Evolutionary conservation across 2,113 vertebrate species (phyloP).

Genomic region (Tinamus guttatus): DNA sequence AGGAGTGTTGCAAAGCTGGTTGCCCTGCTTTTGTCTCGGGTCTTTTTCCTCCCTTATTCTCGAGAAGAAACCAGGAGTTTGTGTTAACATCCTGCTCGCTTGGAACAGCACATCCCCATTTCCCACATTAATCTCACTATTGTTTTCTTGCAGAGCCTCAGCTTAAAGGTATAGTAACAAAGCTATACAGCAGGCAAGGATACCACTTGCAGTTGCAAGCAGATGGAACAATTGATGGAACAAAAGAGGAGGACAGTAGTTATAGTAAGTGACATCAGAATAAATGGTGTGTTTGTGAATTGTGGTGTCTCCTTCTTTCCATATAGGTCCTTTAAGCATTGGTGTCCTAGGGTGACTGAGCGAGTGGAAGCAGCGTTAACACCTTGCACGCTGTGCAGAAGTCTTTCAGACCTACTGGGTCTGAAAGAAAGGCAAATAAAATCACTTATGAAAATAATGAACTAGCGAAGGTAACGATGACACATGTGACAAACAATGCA

Average conservation of each 20-base stretch:
- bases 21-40: background rate
- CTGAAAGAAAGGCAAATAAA: slow-evolving; percentile 29
- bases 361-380: background rate
- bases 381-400: background rate
- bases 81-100: background rate
- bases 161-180: slow-evolving; percentile 99
- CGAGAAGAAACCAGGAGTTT: background rate
- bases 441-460: slow-evolving; percentile 36
- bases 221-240: slow-evolving; percentile 98
- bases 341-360: background rate
- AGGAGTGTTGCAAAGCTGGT: background rate
- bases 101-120: background rate
- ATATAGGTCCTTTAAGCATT: background rate
- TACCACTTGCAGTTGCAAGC: slow-evolving; percentile 98
- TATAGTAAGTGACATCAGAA: slow-evolving; percentile 88
- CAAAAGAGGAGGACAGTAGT: slow-evolving; percentile 97
- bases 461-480: slow-evolving; percentile 64
- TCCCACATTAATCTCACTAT: slow-evolving; percentile 60
- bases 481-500: slow-evolving; percentile 73
- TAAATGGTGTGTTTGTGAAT: slow-evolving; percentile 37
- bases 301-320: slow-evolving; percentile 15
- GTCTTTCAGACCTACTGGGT: background rate
- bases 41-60: background rate
- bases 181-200: slow-evolving; percentile 98
- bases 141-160: slow-evolving; percentile 91